A percentile compares a stretch with the other conserved stretches of the same genome.
Evolutionary conservation across 2,888 invertebrate genomes (phyloP).

Genomic region (Taphrorychus bicolor): DNA sequence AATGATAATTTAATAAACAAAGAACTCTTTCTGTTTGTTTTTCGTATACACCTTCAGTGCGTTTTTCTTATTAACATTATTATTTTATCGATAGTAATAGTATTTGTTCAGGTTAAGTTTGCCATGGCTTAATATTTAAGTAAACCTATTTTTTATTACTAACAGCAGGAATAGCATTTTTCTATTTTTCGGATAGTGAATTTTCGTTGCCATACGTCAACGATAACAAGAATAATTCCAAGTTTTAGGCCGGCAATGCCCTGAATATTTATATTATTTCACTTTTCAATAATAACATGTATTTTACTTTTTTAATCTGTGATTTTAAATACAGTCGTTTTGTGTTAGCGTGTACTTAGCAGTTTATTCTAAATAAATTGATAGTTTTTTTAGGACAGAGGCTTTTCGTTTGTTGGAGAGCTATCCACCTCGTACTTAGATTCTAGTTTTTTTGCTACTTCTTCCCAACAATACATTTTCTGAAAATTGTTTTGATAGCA

Average conservation of each 20-base stretch:
- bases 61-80: neutral
- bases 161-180: no score
- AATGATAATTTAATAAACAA: slow-evolving; percentile 8
- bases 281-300: slow-evolving; percentile 9
- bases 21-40: neutral
- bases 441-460: no score
- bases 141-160: no score
- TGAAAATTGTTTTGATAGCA: no score
- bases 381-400: slow-evolving; percentile 34
- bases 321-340: slow-evolving; percentile 39
- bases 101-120: neutral
- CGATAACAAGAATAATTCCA: no score
- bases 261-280: slow-evolving; percentile 19
- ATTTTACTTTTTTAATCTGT: slow-evolving; percentile 39
- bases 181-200: no score
- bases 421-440: no score
- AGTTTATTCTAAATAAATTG: slow-evolving; percentile 37
- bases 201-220: no score
- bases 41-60: no score
- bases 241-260: neutral
- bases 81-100: neutral
- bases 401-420: neutral
- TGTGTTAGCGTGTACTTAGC: slow-evolving; percentile 40
- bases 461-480: no score
- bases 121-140: neutral